phyloP scores from a whole-genome alignment of 2,113 vertebrate genomes.

The Caranx ignobilis region DNA sequence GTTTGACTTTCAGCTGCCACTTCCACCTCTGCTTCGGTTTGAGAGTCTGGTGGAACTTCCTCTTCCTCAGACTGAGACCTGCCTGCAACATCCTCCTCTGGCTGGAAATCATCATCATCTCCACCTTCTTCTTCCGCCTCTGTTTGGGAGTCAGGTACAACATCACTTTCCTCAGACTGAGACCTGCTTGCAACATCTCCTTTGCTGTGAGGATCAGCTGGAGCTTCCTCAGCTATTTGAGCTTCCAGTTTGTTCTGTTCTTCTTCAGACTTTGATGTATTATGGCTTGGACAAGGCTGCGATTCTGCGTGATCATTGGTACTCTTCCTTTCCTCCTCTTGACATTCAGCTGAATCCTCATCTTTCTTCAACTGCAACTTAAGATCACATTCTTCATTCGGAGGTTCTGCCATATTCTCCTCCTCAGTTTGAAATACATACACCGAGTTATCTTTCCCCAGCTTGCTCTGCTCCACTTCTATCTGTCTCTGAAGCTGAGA shows the following conservation, averaged over 20 bases:
- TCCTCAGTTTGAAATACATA: slow-evolving; percentile 28
- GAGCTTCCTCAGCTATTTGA: slow-evolving; percentile 15
- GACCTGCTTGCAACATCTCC: background rate
- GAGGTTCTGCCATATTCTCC: background rate
- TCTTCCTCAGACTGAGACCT: slow-evolving; percentile 22
- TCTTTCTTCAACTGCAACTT: slow-evolving; percentile 6
- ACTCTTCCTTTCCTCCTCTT: background rate
- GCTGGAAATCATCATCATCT: background rate
- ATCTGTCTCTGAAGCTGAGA: slow-evolving; percentile 55
- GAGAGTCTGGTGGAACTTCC: background rate
- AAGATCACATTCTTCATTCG: background rate
- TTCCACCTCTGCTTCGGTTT: slow-evolving; percentile 22
- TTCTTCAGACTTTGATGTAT: background rate
- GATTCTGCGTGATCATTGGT: background rate
- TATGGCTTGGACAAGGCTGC: background rate
- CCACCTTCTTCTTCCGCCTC: background rate
- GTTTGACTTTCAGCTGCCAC: background rate
- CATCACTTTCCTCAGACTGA: slow-evolving; percentile 5
- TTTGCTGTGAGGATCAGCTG: slow-evolving; percentile 3
- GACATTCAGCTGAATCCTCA: background rate
- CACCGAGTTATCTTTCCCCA: background rate
- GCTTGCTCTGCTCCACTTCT: slow-evolving; percentile 12
- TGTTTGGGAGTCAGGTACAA: background rate
- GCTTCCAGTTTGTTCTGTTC: background rate
- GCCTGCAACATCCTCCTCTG: background rate